Evolutionary conservation across 2,113 vertebrate species (phyloP), one percentile per base, ranked within the genome.

Genomic region (Pao palembangensis): DNA sequence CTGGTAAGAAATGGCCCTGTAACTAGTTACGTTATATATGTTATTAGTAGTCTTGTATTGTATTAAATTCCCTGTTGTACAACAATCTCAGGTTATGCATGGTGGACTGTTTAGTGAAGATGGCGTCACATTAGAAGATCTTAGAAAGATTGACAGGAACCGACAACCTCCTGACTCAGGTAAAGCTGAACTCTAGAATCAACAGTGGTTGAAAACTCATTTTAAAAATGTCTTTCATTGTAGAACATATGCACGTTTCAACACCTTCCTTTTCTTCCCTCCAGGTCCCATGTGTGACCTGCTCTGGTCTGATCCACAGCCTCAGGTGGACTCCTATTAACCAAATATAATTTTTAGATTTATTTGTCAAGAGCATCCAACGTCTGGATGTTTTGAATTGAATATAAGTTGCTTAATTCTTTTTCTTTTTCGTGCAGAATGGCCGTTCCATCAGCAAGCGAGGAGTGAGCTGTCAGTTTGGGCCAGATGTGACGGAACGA

Each of bases 101-200:
- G 95, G 96, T 1, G 96, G 96, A 0, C 88, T 98, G 19, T 98
- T 98, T 86, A 97, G 95, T 5, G 96, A 98, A 85, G 96, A 98
- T 0, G 94, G 95, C 0, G 90, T 98, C 53, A 96, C 94, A 8
- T 85, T 98, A 64, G 96, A 98, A 0, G 94, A 98, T 69, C 92
- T 97, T 72, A 87, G 93, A 52, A 96, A 93, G 86, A 96, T 96
- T 0, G 86, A 90, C 3, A 85, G 90, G 73, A 91, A 92, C 78
- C 82, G 91, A 84, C 91, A 91, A 59, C 90, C 91, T 56, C 91
- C 91, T 50, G 91, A 92, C 76, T 87, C 89, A 16, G 91, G 89
- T 92, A 25, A 4, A 19, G 5, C 55, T 16, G 1, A 14, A 55
- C 51, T 28, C 14, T 5, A 10, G 7, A 19, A 17, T n/a, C 48